phyloP scores from a whole-genome alignment of 2,797 vertebrate species.

The Pantherophis vulpinus region DNA sequence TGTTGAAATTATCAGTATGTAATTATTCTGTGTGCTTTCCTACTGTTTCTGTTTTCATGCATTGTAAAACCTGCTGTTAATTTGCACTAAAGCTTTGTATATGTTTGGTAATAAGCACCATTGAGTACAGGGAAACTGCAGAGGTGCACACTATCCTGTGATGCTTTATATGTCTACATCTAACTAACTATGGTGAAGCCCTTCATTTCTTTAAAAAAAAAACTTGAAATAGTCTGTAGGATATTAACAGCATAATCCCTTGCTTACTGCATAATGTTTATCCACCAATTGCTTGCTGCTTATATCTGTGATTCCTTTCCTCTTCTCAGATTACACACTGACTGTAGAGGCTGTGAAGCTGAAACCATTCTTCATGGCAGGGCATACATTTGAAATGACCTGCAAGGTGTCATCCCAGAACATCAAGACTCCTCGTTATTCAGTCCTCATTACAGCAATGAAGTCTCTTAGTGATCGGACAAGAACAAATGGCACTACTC shows the following conservation, averaged over 20 bases:
- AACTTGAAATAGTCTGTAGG: neutral
- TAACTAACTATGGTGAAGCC: neutral
- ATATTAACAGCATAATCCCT: constrained; percentile 25
- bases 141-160: constrained; percentile 15
- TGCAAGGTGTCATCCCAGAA: constrained; percentile 81
- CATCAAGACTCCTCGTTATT: constrained; percentile 80
- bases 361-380: constrained; percentile 81
- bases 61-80: neutral
- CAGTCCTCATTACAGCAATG: constrained; percentile 83
- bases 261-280: constrained; percentile 26
- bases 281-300: constrained; percentile 23
- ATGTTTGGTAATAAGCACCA: neutral
- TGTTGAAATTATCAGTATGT: neutral
- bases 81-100: neutral
- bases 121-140: neutral
- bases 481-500: constrained; percentile 63
- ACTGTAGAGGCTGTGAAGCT: constrained; percentile 77
- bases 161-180: neutral
- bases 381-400: constrained; percentile 92
- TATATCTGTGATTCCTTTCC: constrained; percentile 42
- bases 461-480: constrained; percentile 66
- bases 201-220: neutral
- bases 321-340: constrained; percentile 78
- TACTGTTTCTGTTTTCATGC: constrained; percentile 6
- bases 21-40: neutral